A percentile compares a stretch with the other conserved stretches of the same genome.
phyloP scores from a whole-genome alignment of 2,888 invertebrate genomes.

The Parochlus steinenii region DNA sequence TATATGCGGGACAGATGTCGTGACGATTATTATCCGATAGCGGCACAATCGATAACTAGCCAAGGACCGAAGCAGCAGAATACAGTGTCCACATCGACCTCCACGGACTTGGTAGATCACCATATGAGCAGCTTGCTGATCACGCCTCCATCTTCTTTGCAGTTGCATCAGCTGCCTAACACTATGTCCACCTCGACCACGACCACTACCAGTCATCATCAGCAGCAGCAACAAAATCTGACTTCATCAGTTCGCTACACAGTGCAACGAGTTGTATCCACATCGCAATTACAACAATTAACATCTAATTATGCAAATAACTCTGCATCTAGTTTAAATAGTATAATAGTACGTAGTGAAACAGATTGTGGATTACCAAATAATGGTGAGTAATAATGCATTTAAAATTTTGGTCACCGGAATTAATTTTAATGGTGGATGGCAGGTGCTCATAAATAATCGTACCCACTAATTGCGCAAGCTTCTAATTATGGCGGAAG shows the following conservation, averaged over 20 bases:
- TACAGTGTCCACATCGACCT: constrained; percentile 15
- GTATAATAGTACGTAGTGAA: constrained; percentile 21
- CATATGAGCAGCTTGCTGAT: constrained; percentile 15
- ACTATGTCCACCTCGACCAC: constrained; percentile 16
- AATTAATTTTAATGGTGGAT: no score
- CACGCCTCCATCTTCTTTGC: constrained; percentile 8
- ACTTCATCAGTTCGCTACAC: constrained; percentile 28
- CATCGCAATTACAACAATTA: constrained; percentile 29
- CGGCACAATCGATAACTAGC: constrained; percentile 19
- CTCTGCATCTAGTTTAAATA: constrained; percentile 29
- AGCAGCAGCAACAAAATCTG: constrained; percentile 16
- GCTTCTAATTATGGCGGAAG: no score
- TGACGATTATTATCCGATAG: constrained; percentile 25
- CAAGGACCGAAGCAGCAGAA: constrained; percentile 16
- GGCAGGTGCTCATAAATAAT: no score
- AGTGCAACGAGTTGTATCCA: constrained; percentile 30
- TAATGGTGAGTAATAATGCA: no score
- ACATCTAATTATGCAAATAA: constrained; percentile 26
- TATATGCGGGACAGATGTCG: constrained; percentile 23
- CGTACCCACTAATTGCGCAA: no score
- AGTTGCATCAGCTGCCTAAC: constrained; percentile 9
- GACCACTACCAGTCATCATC: constrained; percentile 18
- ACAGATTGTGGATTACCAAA: constrained; percentile 17
- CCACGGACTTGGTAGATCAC: constrained; percentile 11
- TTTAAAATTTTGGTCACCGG: no score